These are phyloP conservation scores for Lamproptera curius DNA, from an alignment of 2,888 invertebrate genomes.

Conservation along the genomic window DNA sequence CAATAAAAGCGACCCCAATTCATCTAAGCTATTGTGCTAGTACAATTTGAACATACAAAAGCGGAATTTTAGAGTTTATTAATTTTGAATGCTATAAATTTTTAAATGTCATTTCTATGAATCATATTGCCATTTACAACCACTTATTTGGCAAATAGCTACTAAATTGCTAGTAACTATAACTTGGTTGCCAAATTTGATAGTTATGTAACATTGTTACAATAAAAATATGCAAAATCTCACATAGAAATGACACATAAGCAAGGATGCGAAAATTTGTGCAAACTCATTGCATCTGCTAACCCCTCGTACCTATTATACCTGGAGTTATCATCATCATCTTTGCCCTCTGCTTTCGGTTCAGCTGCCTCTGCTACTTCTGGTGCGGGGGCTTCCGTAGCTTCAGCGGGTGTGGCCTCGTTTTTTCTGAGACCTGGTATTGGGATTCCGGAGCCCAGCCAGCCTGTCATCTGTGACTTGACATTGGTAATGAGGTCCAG, in stretches of 20 bases:
- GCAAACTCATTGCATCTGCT: constrained; percentile 73
- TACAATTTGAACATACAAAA: constrained; percentile 8
- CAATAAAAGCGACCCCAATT: constrained; percentile 10
- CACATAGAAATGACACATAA: constrained; percentile 34
- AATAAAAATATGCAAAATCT: background rate
- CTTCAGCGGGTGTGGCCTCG: constrained; percentile 70
- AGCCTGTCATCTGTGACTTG: constrained; percentile 91
- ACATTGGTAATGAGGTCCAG: constrained; percentile 92
- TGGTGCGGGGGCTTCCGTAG: constrained; percentile 57
- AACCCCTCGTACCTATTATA: constrained; percentile 85
- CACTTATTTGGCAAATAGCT: background rate
- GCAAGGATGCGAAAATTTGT: constrained; percentile 27
- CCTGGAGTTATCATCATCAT: constrained; percentile 94
- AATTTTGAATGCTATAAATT: background rate
- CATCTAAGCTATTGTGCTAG: constrained; percentile 18
- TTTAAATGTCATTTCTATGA: background rate
- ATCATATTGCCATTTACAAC: too few species aligned
- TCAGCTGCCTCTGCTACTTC: constrained; percentile 64
- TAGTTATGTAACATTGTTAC: background rate
- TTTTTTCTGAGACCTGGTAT: constrained; percentile 87
- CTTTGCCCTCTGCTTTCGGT: constrained; percentile 72
- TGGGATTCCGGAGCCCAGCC: constrained; percentile 87
- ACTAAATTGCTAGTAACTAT: background rate
- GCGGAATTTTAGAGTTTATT: too few species aligned
- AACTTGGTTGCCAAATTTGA: background rate